Evolutionary conservation across 53 echinoderm and acorn worm genomes (phyloP), one percentile per base, ranked within the genome.

Genomic region (Luidia sarsii): DNA sequence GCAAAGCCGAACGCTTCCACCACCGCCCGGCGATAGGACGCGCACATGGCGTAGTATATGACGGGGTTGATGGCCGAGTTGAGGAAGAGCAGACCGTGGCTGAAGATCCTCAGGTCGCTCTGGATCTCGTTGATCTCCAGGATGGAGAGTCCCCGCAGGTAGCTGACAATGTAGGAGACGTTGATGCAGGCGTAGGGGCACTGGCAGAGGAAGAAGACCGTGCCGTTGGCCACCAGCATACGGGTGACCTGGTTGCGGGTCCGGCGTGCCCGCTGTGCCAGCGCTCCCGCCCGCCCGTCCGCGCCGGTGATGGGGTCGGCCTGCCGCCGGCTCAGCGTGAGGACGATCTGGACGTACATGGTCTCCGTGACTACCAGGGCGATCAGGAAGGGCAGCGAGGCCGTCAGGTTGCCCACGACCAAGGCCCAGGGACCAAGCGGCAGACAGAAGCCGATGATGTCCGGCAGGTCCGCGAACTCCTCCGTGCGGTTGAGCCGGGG

Each of bases 1-100:
- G n/a, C n/a, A 29, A 18, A 11, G 11, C 33, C 34, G n/a, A 83
- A 33, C 16, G 83, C 60, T 5, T n/a, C 21, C 4, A 32, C 45
- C n/a, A 56, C 59, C 18, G 83, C 83, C 1, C 35, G 20, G 0
- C 83, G 70, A 33, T 83, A 83, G 0, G 83, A 32, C 13, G 83
- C 70, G 33, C 70, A 59, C 18, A 83, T 59, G 18, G 61, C 83
- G 35, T 45, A 59, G 33, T 83, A 83, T 24, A 83, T 70, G 25
- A 83, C 46, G 20, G 83, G 83, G 50, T 83, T 83, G 23, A 83
- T 60, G 3, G 83, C 69, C 3, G 83, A 83, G 35, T 83, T 83
- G 6, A 83, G 23, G 30, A 70, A 83, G 29, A 83, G 62, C 31
- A 69, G 45, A 41, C 69, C 51, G 33, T 70, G 83, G 39, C 46